Evolutionary conservation across 2,888 invertebrate species (phyloP).

Genomic region (Choreutis nemorana): DNA sequence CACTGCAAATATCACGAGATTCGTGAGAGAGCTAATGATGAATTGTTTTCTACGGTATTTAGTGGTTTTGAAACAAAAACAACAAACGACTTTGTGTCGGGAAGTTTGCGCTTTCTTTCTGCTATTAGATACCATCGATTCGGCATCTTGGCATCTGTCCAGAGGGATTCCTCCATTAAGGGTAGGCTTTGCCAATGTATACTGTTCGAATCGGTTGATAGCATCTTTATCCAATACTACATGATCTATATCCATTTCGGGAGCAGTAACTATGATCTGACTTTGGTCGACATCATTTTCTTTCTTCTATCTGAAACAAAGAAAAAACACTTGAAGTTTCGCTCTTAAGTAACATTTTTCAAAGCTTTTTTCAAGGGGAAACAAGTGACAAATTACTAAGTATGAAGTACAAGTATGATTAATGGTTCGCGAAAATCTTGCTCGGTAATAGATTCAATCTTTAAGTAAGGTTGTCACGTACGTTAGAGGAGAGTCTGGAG

Average conservation of each 20-base stretch:
- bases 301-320: constrained; percentile 48
- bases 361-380: constrained; percentile 37
- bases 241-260: constrained; percentile 58
- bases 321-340: constrained; percentile 23
- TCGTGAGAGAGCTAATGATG: constrained; percentile 78
- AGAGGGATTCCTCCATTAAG: constrained; percentile 60
- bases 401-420: constrained; percentile 36
- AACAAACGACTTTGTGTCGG: constrained; percentile 60
- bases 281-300: constrained; percentile 36
- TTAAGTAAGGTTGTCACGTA: constrained; percentile 2
- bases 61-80: constrained; percentile 64
- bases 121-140: constrained; percentile 57
- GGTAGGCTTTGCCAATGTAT: constrained; percentile 54
- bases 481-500: too few relatives aligned
- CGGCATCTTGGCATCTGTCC: constrained; percentile 63
- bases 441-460: constrained; percentile 4
- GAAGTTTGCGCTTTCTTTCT: constrained; percentile 55
- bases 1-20: constrained; percentile 82
- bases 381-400: constrained; percentile 51
- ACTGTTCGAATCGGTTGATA: constrained; percentile 59
- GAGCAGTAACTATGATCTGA: constrained; percentile 30
- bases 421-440: constrained; percentile 21
- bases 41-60: constrained; percentile 67
- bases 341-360: constrained; percentile 35
- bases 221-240: constrained; percentile 59